Evolutionary conservation across 2,113 vertebrate species (phyloP), one percentile per base, ranked within the genome.

Genomic region (Campylomormyrus numenius): DNA sequence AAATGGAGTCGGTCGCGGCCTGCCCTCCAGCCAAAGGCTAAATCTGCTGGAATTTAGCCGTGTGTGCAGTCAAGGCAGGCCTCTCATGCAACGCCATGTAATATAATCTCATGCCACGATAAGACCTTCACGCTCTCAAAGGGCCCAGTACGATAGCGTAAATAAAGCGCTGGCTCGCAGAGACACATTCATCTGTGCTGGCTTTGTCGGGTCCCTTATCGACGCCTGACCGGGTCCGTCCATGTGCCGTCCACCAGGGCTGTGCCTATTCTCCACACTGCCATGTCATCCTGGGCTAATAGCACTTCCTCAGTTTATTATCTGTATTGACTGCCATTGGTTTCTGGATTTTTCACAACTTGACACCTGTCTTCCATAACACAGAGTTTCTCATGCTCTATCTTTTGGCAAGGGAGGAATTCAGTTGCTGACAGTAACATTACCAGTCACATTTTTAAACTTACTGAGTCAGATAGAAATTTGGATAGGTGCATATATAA

Each of bases 1-100:
- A 95, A 94, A 93, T 83, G 90, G 89, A 92, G 92, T 91, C 50
- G 87, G 84, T 90, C 88, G 91, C 91, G 91, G 91, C 92, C n/a
- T 89, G 92, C 93, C 92, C 91, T 92, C 88, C 87, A 91, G 91
- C 87, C 66, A 94, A 95, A 95, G 94, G 95, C 92, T 92, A 95
- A 92, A 92, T 92, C 92, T 92, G 90, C 90, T 88, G 91, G 91
- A 90, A 89, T 95, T 94, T 91, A 85, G 93, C 90, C 90, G 88
- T 92, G 95, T 95, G 93, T 91, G 90, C 91, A 93, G 88, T 91
- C 89, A 35, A 92, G 92, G 91, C 87, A 90, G 92, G 92, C 88
- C 86, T 66, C 86, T 91, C 88, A 90, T 46, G 89, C 80, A 62
- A 74, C 58, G 13, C 74, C 15, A 42, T 80, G 35, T 80, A 80